These are phyloP conservation scores for Anoplolepis gracilipes DNA, from an alignment of 1,140 invertebrate species.

Conservation along the genomic window DNA sequence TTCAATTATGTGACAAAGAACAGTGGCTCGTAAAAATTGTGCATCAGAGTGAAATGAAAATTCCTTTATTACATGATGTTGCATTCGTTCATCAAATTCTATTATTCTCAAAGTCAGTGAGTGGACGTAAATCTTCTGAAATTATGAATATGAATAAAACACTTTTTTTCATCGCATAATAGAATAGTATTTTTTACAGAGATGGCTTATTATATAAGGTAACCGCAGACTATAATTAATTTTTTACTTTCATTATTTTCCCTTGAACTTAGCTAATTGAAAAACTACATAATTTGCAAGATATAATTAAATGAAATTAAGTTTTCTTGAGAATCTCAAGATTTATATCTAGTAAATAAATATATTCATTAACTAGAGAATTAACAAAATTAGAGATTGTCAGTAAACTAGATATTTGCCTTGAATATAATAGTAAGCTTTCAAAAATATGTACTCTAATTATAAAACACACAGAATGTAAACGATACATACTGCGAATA, in stretches of 20 bases:
- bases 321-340: background rate
- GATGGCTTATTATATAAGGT: no score
- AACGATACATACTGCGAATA: no score
- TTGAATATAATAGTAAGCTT: background rate
- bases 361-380: background rate
- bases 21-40: conserved; percentile 5
- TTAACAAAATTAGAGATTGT: background rate
- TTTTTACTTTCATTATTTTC: no score
- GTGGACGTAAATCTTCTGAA: background rate
- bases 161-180: background rate
- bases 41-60: background rate
- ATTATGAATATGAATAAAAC: background rate
- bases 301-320: no score
- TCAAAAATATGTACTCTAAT: background rate
- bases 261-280: no score
- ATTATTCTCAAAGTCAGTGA: background rate
- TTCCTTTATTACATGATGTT: conserved; percentile 32
- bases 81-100: conserved; percentile 16
- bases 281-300: no score
- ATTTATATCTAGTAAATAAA: background rate
- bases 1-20: background rate
- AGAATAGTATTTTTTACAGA: background rate
- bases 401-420: background rate
- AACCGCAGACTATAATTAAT: no score
- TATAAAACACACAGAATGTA: background rate